Percentiles rank a stretch among this genome's conserved stretches.
Evolutionary conservation across 2,888 invertebrate species (phyloP).

Genomic region (Xestia c-nigrum): DNA sequence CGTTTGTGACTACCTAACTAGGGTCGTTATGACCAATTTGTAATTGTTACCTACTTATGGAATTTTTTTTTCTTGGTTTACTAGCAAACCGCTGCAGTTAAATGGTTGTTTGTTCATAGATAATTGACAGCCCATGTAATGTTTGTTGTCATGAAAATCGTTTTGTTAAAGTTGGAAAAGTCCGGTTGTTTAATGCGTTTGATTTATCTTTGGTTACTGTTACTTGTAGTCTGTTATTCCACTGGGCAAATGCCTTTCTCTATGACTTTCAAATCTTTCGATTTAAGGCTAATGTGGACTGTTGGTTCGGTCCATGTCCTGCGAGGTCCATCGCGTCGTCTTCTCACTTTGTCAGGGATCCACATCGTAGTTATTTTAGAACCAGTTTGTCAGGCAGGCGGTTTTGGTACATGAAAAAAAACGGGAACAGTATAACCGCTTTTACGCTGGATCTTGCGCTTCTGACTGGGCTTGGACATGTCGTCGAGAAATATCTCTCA

Average conservation of each 20-base stretch:
- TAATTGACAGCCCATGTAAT: slow-evolving; percentile 55
- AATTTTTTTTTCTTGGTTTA: slow-evolving; percentile 79
- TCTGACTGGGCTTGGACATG: no score
- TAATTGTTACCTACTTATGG: slow-evolving; percentile 86
- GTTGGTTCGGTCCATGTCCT: no score
- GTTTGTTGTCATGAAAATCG: slow-evolving; percentile 33
- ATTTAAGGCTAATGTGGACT: no score
- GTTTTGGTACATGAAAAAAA: background rate
- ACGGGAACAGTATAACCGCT: background rate
- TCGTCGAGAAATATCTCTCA: no score
- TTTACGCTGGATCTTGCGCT: no score
- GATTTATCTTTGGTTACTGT: background rate
- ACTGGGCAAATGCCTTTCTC: background rate
- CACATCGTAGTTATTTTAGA: background rate
- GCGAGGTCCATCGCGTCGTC: no score
- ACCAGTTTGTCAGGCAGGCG: background rate
- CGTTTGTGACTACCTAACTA: slow-evolving; percentile 88
- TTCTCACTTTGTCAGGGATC: background rate
- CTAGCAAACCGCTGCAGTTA: slow-evolving; percentile 57
- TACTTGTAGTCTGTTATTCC: no score
- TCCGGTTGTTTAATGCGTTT: background rate
- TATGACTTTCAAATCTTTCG: no score
- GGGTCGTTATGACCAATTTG: slow-evolving; percentile 84
- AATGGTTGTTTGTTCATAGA: slow-evolving; percentile 69
- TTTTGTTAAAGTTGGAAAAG: slow-evolving; percentile 12